phyloP scores from a whole-genome alignment of 2,797 vertebrate genomes.

The Falco cherrug region DNA sequence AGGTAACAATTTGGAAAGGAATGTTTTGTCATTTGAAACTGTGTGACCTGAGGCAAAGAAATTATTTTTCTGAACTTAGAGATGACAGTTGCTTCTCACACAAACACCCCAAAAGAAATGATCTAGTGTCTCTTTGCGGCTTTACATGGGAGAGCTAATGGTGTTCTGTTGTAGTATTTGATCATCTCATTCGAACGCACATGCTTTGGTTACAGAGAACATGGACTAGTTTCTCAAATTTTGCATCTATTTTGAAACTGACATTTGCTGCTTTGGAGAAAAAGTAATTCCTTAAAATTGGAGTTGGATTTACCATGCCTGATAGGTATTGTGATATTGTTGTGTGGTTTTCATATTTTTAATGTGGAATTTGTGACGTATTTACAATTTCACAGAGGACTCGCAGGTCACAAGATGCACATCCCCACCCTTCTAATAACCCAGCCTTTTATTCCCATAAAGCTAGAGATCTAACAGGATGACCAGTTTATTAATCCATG shows the following conservation, averaged over 20 bases:
- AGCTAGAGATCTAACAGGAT: background rate
- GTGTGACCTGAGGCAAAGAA: background rate
- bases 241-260: background rate
- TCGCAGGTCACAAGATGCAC: background rate
- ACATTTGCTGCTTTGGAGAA: background rate
- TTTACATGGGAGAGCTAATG: background rate
- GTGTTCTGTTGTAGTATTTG: background rate
- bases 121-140: background rate
- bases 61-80: background rate
- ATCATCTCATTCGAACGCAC: background rate
- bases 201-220: background rate
- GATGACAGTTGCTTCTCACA: background rate
- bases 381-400: background rate
- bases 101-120: background rate
- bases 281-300: background rate
- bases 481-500: background rate
- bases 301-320: background rate
- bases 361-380: background rate
- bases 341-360: background rate
- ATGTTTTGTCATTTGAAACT: background rate
- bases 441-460: background rate
- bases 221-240: background rate
- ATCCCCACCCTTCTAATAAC: background rate
- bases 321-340: background rate
- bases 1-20: background rate